Percentiles rank a stretch among this genome's conserved stretches.
These are phyloP conservation scores for Eupithecia tripunctaria DNA, from an alignment of 2,888 invertebrate species.

Conservation along the genomic window DNA sequence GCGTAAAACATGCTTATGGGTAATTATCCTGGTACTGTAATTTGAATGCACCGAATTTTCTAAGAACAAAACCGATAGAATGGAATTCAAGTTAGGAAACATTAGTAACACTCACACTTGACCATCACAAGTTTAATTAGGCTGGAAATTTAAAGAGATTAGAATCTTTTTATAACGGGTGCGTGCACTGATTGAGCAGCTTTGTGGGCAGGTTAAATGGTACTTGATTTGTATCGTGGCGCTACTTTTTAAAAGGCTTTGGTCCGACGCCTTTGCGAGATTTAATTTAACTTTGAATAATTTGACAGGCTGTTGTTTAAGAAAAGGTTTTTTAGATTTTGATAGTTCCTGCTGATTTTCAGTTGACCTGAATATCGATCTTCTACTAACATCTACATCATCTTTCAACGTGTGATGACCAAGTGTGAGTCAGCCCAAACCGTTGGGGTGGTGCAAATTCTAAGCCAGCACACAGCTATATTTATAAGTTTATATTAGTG, in stretches of 20 bases:
- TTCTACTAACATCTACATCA: background rate
- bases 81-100: conserved; percentile 17
- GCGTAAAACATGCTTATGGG: conserved; percentile 30
- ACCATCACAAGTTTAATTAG: conserved; percentile 32
- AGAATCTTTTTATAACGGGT: conserved; percentile 38
- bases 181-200: conserved; percentile 21
- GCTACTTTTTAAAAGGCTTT: conserved; percentile 27
- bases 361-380: background rate
- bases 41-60: conserved; percentile 27
- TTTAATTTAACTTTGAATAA: conserved; percentile 32
- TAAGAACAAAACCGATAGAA: conserved; percentile 4
- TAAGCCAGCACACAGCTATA: no score
- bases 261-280: conserved; percentile 25
- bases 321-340: no score
- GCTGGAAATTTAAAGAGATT: conserved; percentile 33
- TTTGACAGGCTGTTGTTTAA: background rate
- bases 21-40: conserved; percentile 28
- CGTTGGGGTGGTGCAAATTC: no score
- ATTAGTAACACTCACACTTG: conserved; percentile 40
- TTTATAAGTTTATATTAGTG: no score
- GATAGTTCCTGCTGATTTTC: no score
- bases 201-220: conserved; percentile 22
- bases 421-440: no score
- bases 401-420: no score
- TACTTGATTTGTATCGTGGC: conserved; percentile 29